Evolutionary conservation across 2,797 vertebrate species (phyloP).

Genomic region (Trichosurus vulpecula): DNA sequence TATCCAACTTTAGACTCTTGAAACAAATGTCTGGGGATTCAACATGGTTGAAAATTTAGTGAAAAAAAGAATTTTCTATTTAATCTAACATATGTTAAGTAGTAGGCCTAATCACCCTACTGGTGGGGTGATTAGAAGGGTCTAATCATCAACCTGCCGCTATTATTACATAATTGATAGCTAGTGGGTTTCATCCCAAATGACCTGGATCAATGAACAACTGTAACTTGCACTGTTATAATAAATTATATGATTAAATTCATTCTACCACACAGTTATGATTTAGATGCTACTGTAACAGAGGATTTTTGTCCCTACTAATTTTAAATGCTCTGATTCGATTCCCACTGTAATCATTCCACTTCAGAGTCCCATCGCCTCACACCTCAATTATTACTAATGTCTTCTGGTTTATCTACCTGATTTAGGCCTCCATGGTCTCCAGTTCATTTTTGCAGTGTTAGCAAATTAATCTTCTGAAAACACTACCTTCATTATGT

Average conservation of each 20-base stretch:
- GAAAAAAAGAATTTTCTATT: neutral
- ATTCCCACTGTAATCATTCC: neutral
- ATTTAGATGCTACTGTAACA: neutral
- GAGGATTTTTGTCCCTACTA: neutral
- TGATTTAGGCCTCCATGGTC: neutral
- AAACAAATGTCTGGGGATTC: neutral
- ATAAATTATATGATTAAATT: neutral
- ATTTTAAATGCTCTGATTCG: slow-evolving; percentile 41
- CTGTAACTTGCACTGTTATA: neutral
- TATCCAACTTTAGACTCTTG: neutral
- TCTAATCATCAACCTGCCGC: neutral
- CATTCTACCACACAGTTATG: neutral
- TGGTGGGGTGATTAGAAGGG: neutral
- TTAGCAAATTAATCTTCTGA: slow-evolving; percentile 19
- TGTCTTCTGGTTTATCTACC: neutral
- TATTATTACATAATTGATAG: neutral
- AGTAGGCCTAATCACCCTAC: neutral
- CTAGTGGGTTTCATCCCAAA: neutral
- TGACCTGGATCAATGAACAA: neutral
- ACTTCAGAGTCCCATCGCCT: neutral
- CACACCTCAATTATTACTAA: neutral
- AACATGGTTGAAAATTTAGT: neutral
- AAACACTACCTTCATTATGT: slow-evolving; percentile 1
- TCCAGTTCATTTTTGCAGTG: neutral
- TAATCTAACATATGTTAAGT: neutral